A percentile compares a stretch with the other conserved stretches of the same genome.
phyloP scores from a whole-genome alignment of 2,113 vertebrate genomes.

The Thinocorus orbignyianus region DNA sequence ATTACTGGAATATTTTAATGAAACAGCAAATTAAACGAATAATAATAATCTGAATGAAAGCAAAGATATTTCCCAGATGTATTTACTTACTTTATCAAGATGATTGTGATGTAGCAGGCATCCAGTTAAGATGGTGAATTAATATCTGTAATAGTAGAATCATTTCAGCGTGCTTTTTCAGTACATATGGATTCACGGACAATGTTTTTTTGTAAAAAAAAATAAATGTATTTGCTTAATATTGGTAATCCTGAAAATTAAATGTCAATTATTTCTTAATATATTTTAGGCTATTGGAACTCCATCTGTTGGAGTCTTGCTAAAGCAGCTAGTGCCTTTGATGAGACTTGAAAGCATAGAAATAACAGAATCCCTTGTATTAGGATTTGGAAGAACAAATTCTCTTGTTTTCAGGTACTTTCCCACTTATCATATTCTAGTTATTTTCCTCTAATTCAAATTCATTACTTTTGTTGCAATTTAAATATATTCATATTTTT shows the following conservation, averaged over 20 bases:
- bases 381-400: conserved; percentile 97
- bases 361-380: conserved; percentile 95
- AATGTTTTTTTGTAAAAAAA: not conserved
- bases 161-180: not conserved
- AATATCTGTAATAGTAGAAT: not conserved
- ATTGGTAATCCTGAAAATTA: not conserved
- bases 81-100: not conserved
- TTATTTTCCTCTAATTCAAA: not conserved
- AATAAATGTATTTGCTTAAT: not conserved
- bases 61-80: not conserved
- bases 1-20: not conserved
- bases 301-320: conserved; percentile 91
- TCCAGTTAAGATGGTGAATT: not conserved
- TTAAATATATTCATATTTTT: not conserved
- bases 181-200: not conserved
- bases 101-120: not conserved
- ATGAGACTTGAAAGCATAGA: conserved; percentile 98
- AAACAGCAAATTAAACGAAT: not conserved
- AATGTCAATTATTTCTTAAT: conserved; percentile 31
- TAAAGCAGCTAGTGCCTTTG: conserved; percentile 95
- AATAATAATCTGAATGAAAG: not conserved
- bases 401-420: conserved; percentile 96
- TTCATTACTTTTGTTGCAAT: not conserved
- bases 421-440: not conserved
- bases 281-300: conserved; percentile 91